phyloP scores from a whole-genome alignment of 2,113 vertebrate species.

The Sinosuthora webbiana region DNA sequence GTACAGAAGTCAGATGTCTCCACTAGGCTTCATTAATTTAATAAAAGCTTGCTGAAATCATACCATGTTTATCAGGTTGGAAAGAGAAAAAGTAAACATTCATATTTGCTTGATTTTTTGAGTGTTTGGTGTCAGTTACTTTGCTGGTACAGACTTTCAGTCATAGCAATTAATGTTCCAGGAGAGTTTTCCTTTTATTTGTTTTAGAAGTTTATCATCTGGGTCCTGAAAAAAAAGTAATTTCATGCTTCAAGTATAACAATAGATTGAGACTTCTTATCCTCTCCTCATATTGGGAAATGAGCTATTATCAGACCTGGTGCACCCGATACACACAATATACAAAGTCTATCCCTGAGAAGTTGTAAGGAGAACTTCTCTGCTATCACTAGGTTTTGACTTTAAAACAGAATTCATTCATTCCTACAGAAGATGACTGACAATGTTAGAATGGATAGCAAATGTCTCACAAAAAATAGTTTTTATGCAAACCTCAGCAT shows the following conservation, averaged over 20 bases:
- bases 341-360: not conserved
- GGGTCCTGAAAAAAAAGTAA: not conserved
- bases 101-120: not conserved
- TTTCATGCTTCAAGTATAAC: conserved; percentile 14
- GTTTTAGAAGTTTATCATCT: not conserved
- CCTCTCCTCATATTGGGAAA: not conserved
- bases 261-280: not conserved
- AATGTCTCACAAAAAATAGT: not conserved
- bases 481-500: not conserved
- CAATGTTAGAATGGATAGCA: not conserved
- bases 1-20: not conserved
- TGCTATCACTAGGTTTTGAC: not conserved
- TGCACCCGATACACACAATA: not conserved
- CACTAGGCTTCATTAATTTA: not conserved
- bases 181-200: not conserved
- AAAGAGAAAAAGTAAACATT: not conserved
- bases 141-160: not conserved
- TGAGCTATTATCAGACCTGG: not conserved
- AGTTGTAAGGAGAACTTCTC: not conserved
- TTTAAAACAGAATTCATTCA: not conserved
- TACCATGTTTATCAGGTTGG: not conserved
- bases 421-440: not conserved
- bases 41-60: not conserved
- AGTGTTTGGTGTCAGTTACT: not conserved
- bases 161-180: not conserved